A percentile compares a stretch with the other conserved stretches of the same genome.
Conservation (phyloP, 2,113 vertebrate species). For the Amazona guildingii region DNA sequence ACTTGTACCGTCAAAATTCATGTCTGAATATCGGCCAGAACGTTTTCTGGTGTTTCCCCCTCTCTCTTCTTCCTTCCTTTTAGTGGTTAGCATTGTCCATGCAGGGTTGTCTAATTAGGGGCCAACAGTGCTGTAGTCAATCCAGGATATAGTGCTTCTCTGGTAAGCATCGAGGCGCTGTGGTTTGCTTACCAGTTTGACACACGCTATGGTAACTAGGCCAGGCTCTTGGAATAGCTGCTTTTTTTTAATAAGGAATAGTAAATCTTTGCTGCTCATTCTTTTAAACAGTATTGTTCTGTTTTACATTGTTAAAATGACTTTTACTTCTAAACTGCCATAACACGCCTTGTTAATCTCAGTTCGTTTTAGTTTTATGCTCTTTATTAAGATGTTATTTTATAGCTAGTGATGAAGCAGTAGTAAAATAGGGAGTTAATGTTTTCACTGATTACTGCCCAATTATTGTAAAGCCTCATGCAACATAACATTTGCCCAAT, state of each 20-base stretch:
- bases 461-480: background rate
- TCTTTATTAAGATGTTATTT: slow-evolving; percentile 29
- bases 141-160: background rate
- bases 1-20: background rate
- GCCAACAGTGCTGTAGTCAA: background rate
- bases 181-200: background rate
- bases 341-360: slow-evolving; percentile 10
- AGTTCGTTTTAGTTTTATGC: background rate
- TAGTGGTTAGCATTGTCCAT: background rate
- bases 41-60: background rate
- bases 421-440: slow-evolving; percentile 18
- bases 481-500: background rate
- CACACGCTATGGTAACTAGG: background rate
- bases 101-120: background rate
- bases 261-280: background rate
- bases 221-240: background rate
- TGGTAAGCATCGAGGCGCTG: rapidly evolving
- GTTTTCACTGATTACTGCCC: slow-evolving; percentile 38
- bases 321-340: slow-evolving; percentile 13
- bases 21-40: background rate
- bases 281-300: slow-evolving; percentile 1
- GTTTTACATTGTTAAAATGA: slow-evolving; percentile 18
- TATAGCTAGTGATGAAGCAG: background rate
- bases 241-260: background rate
- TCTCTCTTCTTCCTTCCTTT: background rate